Evolutionary conservation across 1,140 invertebrate species (phyloP), one percentile per base, ranked within the genome.

Genomic region (Ceratina japonica): DNA sequence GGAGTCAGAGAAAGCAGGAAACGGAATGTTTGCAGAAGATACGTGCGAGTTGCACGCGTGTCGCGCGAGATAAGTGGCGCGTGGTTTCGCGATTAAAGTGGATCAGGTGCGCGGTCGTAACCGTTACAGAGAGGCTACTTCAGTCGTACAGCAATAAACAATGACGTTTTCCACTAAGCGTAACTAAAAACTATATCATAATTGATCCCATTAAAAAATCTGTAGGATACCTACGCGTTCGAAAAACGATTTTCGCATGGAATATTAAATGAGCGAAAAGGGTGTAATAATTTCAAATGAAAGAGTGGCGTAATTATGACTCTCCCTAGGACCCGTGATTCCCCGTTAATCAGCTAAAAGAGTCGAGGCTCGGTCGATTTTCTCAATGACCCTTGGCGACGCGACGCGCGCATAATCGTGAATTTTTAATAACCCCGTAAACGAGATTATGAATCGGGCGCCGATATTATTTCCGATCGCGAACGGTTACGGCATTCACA

Each of bases 41-140:
- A 52, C 52, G 52, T 2, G 62, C 52, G 52, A 51, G 27, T 31
- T 56, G 22, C 44, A 64, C 59, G 77, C 77, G 61, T 80, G 52
- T 73, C 68, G 56, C 54, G 49, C 62, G 52, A 68, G 79, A 72
- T 79, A 64, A 78, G 72, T 80, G 81, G 77, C 63, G 65, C 73
- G 82, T 71, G 79, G 76, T 75, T 72, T 73, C 64, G 79, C 76
- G 68, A 65, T 74, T 15, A 49, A 83, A 70, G 22, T 73, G 79
- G 78, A 81, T 85, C 82, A 84, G 83, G 81, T 82, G 86, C 82
- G 74, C 73, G 64, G 24, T 76, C 37, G 49, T 70, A 77, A 75
- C 69, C 72, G 82, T 75, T 71, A 81, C 64, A n/a, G 15, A 68
- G 37, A 10, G 20, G 82, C 52, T 49, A 70, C 74, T 83, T 82